Evolutionary conservation across 2,113 vertebrate species (phyloP).

Genomic region (Asarcornis scutulata): DNA sequence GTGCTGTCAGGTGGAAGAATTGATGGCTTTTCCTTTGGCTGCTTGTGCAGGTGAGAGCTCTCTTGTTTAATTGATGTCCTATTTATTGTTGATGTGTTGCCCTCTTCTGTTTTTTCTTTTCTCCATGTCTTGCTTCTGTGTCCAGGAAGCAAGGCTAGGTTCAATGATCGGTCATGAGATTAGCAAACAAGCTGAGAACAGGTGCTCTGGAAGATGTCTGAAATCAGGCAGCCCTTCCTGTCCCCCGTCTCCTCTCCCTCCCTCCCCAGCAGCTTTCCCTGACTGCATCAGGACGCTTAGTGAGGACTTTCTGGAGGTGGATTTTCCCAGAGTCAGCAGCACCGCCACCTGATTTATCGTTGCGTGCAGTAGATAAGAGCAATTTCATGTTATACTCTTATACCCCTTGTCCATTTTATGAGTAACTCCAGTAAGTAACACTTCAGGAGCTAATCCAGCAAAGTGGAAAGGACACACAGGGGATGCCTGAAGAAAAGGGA

Average conservation of each 20-base stretch:
- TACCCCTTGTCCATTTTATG: constrained; percentile 24
- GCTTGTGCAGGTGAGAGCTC: neutral
- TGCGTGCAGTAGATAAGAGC: constrained; percentile 18
- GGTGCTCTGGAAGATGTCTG: neutral
- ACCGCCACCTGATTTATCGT: neutral
- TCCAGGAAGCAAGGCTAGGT: neutral
- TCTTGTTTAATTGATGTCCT: constrained; percentile 4
- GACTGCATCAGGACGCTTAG: neutral
- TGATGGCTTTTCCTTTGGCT: neutral
- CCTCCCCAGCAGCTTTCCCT: neutral
- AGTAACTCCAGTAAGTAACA: constrained; percentile 2
- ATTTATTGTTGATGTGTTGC: neutral
- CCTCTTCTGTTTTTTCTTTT: neutral
- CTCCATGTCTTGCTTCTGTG: neutral
- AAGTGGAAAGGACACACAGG: neutral
- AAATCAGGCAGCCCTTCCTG: neutral
- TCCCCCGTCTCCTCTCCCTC: neutral
- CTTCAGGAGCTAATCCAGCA: neutral
- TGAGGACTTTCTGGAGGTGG: neutral
- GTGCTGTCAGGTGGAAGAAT: neutral
- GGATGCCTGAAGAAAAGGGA: neutral
- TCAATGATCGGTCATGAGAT: neutral
- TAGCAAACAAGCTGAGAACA: constrained; percentile 41
- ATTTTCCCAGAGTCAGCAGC: neutral
- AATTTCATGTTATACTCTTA: constrained; percentile 33